Evolutionary conservation across 1,140 invertebrate species (phyloP).

Genomic region (Drosophila ogumai): DNA sequence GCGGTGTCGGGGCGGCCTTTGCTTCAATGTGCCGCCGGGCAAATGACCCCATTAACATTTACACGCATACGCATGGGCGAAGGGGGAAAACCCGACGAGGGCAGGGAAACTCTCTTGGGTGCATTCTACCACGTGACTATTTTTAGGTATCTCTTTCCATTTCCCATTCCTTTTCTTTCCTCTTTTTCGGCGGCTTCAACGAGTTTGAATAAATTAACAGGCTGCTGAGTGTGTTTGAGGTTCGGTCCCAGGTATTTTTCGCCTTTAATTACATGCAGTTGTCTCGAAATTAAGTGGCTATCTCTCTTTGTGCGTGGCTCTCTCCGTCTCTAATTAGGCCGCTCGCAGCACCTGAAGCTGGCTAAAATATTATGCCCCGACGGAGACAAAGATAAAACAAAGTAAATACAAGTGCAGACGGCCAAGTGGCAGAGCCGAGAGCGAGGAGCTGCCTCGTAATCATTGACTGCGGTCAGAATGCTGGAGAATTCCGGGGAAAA

Average conservation of each 20-base stretch:
- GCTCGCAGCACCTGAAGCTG: constrained; percentile 56
- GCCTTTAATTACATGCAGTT: constrained; percentile 69
- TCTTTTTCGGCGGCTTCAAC: constrained; percentile 32
- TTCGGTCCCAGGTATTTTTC: constrained; percentile 30
- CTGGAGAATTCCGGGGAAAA: constrained; percentile 49
- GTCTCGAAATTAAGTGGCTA: constrained; percentile 52
- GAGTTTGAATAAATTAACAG: constrained; percentile 75
- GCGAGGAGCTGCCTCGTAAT: constrained; percentile 27
- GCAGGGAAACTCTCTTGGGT: constrained; percentile 47
- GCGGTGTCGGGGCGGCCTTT: constrained; percentile 18
- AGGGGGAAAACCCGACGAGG: constrained; percentile 11
- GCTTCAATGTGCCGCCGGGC: constrained; percentile 45
- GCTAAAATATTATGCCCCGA: constrained; percentile 53
- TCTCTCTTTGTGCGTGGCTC: constrained; percentile 10
- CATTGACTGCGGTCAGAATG: constrained; percentile 54
- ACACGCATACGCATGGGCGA: constrained; percentile 14
- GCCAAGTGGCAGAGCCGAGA: background rate
- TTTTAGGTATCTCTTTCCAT: constrained; percentile 43
- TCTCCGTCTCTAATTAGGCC: constrained; percentile 62
- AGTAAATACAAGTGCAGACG: constrained; percentile 26
- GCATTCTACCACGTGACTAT: constrained; percentile 55
- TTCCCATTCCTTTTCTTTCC: constrained; percentile 3
- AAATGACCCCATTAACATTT: constrained; percentile 81
- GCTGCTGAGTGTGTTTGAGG: constrained; percentile 24
- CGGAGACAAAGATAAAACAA: constrained; percentile 46